Evolutionary conservation across 2,797 vertebrate species (phyloP).

Genomic region (Poecilia velifera): DNA sequence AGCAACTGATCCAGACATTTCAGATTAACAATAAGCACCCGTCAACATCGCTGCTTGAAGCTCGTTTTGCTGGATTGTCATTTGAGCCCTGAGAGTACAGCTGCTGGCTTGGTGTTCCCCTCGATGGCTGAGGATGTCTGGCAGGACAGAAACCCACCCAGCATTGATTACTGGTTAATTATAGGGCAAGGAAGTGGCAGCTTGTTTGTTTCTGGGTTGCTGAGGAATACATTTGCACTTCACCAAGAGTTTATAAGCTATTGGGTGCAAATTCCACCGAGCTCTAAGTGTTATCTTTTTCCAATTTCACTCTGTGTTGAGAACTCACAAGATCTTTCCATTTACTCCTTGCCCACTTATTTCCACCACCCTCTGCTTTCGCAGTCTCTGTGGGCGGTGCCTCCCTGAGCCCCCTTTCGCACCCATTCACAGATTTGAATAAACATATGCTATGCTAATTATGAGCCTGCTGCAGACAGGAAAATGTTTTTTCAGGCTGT

Average conservation of each 20-base stretch:
- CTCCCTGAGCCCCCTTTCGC: constrained; percentile 79
- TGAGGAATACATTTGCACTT: constrained; percentile 86
- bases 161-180: constrained; percentile 85
- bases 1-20: neutral
- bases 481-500: constrained; percentile 57
- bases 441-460: constrained; percentile 87
- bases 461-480: constrained; percentile 61
- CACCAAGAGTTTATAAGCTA: constrained; percentile 75
- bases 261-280: constrained; percentile 80
- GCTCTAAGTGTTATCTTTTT: constrained; percentile 76
- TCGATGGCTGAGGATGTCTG: constrained; percentile 50
- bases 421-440: constrained; percentile 77
- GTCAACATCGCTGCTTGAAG: constrained; percentile 39
- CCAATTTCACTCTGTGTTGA: constrained; percentile 44
- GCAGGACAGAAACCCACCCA: constrained; percentile 71
- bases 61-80: constrained; percentile 55
- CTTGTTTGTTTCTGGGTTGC: constrained; percentile 84
- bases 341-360: constrained; percentile 69
- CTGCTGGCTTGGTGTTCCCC: constrained; percentile 66
- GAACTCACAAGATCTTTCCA: constrained; percentile 49
- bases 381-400: constrained; percentile 77
- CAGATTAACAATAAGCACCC: constrained; percentile 8
- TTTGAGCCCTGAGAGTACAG: constrained; percentile 58
- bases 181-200: constrained; percentile 84
- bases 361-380: constrained; percentile 76